These are phyloP conservation scores for Tonatia bakeri DNA, from an alignment of 2,113 vertebrate species.

Conservation along the genomic window DNA sequence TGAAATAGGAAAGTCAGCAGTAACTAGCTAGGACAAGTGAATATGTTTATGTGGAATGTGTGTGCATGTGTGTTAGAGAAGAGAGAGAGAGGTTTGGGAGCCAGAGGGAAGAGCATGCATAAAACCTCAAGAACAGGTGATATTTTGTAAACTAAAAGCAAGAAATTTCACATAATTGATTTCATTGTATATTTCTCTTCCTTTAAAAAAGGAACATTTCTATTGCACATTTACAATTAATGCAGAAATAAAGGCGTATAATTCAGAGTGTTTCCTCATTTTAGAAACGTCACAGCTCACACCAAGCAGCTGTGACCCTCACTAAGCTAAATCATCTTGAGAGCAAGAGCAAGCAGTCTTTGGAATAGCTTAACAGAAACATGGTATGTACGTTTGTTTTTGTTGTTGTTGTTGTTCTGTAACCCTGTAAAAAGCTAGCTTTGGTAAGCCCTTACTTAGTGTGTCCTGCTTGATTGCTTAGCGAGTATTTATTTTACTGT, in stretches of 20 bases:
- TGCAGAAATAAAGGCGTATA: not conserved
- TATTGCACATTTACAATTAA: constrained; percentile 43
- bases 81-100: not conserved
- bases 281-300: constrained; percentile 45
- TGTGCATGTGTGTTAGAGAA: not conserved
- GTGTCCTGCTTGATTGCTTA: not conserved
- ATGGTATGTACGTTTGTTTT: not conserved
- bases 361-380: constrained; percentile 7
- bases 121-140: not conserved
- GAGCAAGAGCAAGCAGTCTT: not conserved
- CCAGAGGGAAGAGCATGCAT: not conserved
- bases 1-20: not conserved
- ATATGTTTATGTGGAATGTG: not conserved
- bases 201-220: not conserved
- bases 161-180: not conserved
- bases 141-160: not conserved
- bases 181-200: not conserved
- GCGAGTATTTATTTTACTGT: not conserved
- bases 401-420: not conserved
- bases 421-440: not conserved
- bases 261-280: constrained; percentile 30
- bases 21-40: not conserved
- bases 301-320: constrained; percentile 10
- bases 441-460: not conserved
- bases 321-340: constrained; percentile 15